phyloP scores from a whole-genome alignment of 53 echinoderm and acorn worm species.

The Paracentrotus lividus region DNA sequence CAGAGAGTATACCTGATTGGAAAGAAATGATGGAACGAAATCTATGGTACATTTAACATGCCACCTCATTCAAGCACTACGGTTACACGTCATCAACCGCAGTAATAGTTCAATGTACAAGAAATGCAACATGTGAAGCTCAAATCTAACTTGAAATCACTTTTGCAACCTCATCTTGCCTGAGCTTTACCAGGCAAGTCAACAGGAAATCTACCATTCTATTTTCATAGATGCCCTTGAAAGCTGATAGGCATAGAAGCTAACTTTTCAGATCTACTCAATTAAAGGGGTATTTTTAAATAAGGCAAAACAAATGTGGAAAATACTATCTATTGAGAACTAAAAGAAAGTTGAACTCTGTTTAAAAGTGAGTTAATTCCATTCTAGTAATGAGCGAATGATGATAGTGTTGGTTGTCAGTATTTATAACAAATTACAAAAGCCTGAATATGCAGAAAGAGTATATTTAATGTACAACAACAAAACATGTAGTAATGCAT shows the following conservation, averaged over 20 bases:
- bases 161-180: constrained; percentile 55
- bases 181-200: constrained; percentile 41
- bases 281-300: no score
- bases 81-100: neutral
- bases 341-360: no score
- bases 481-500: no score
- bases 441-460: no score
- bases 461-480: no score
- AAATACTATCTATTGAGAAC: no score
- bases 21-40: neutral
- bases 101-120: constrained; percentile 1
- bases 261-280: constrained; percentile 39
- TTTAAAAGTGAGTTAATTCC: no score
- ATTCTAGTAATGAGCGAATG: no score
- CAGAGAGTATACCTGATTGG: neutral
- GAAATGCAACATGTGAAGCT: constrained; percentile 8
- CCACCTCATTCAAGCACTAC: neutral
- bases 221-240: constrained; percentile 51
- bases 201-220: constrained; percentile 57
- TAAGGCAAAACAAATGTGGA: no score
- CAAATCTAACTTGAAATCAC: constrained; percentile 1
- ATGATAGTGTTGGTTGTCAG: no score
- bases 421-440: no score
- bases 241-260: constrained; percentile 25
- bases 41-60: neutral